These are phyloP conservation scores for Leptogaster cylindrica DNA, from an alignment of 2,888 invertebrate species.

Conservation along the genomic window DNA sequence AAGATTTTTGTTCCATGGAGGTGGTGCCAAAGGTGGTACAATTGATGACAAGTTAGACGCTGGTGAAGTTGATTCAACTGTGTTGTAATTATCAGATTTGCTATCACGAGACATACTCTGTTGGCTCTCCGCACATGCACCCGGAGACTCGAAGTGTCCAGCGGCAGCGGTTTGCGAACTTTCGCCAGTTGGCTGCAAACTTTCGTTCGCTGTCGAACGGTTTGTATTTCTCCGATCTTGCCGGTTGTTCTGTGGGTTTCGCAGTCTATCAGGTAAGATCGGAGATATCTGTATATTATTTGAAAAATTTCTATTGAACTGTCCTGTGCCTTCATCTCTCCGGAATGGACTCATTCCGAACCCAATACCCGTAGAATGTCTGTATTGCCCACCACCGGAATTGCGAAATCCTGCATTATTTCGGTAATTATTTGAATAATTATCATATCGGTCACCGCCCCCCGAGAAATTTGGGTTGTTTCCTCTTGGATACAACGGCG, in stretches of 20 bases:
- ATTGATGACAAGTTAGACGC: conserved; percentile 53
- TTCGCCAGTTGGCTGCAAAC: not conserved
- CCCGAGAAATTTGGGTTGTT: conserved; percentile 54
- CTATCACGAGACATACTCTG: not conserved
- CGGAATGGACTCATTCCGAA: conserved; percentile 41
- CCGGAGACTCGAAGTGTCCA: not conserved
- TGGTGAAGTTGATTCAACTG: not conserved
- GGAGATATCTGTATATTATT: conserved; percentile 26
- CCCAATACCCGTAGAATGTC: conserved; percentile 50
- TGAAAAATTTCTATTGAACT: not conserved
- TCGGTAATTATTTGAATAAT: conserved; percentile 52
- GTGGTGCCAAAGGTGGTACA: conserved; percentile 56
- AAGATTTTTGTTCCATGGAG: conserved; percentile 55
- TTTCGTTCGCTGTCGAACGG: not conserved
- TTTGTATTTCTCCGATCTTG: conserved; percentile 23
- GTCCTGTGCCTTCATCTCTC: conserved; percentile 19
- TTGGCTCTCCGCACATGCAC: not conserved
- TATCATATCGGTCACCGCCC: conserved; percentile 62
- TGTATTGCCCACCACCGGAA: conserved; percentile 50
- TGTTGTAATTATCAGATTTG: not conserved
- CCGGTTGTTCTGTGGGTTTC: conserved; percentile 7
- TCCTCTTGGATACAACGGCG: conserved; percentile 69
- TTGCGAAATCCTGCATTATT: conserved; percentile 44
- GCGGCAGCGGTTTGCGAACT: conserved; percentile 45
- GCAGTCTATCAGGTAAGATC: conserved; percentile 3